A percentile compares a stretch with the other conserved stretches of the same genome.
Conservation (phyloP, 2,113 vertebrate species). For the Athene cunicularia region DNA sequence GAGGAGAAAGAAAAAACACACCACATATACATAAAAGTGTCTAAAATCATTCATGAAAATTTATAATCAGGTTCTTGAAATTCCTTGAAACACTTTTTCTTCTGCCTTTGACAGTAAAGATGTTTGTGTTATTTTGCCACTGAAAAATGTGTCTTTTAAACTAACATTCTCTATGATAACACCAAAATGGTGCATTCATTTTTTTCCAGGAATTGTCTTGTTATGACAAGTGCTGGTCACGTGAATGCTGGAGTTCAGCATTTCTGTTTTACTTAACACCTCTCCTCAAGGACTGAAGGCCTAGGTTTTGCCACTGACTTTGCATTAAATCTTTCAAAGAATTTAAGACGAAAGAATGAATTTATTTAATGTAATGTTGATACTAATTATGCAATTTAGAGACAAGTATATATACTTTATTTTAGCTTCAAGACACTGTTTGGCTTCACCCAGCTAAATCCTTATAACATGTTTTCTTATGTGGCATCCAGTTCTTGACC, state of each 20-base stretch:
- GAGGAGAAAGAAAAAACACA: background rate
- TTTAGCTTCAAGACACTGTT: background rate
- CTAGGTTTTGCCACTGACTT: background rate
- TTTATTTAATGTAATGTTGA: background rate
- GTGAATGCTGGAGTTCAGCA: background rate
- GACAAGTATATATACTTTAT: background rate
- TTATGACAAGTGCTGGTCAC: background rate
- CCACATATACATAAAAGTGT: background rate
- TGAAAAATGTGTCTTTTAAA: background rate
- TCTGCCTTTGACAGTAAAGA: background rate
- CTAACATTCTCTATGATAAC: background rate
- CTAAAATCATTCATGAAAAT: background rate
- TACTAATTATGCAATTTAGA: background rate
- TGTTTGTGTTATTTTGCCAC: background rate
- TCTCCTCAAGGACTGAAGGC: background rate
- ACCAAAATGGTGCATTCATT: background rate
- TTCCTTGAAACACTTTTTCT: background rate
- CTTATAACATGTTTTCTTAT: background rate
- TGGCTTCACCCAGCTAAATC: background rate
- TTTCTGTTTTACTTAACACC: background rate
- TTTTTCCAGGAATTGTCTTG: background rate
- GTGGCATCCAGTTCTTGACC: background rate
- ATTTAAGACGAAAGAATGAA: background rate
- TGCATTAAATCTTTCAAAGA: background rate
- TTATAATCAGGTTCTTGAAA: background rate